Base-by-base conservation (phyloP, 2,888 invertebrate genomes). In the Argynnis bischoffii region DNA sequence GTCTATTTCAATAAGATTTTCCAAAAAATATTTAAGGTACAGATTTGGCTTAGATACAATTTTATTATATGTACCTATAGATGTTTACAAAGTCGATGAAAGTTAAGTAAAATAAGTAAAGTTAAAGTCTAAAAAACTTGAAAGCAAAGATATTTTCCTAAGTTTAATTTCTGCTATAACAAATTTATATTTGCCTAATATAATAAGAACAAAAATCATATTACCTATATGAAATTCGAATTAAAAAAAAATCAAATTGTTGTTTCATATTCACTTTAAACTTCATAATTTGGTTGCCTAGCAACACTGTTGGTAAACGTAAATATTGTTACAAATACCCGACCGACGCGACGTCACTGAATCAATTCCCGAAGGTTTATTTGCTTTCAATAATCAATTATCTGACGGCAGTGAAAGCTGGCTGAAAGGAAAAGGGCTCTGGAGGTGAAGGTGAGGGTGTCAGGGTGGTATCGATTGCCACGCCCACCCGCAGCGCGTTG, bases 381-480 rank as follows among this genome's bases (percentile, higher is more conserved):
- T 56, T 47, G 56, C 59, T 61, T 60, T 60, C 53, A 55, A 57
- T 61, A 47, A 55, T 51, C 67, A 69, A 71, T 69, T 69, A 67
- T 67, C 71, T 63, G 69, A 35, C 66, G 59, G 60, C 66, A 56
- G 61, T 69, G 71, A 66, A 69, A 46, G 66, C 63, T 63, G 51
- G 71, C 68, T 73, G 82, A 83, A 85, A 83, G 80, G 79, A 81
- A 83, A 82, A 83, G 81, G 78, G 79, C 78, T 78, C 78, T 81
- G 77, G 57, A 65, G 65, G 76, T 76, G 75, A 80, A 75, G 78
- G 79, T 79, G 76, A 77, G 82, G 82, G 82, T 82, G 83, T 82
- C 79, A 93, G 82, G 85, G 94, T 93, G 94, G 94, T 95, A 95
- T 95, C 94, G 95, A 95, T 95, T 95, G 94, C 94, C 94, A 93